Evolutionary conservation across 2,113 vertebrate genomes (phyloP), one percentile per base, ranked within the genome.

Genomic region (Zootoca vivipara): DNA sequence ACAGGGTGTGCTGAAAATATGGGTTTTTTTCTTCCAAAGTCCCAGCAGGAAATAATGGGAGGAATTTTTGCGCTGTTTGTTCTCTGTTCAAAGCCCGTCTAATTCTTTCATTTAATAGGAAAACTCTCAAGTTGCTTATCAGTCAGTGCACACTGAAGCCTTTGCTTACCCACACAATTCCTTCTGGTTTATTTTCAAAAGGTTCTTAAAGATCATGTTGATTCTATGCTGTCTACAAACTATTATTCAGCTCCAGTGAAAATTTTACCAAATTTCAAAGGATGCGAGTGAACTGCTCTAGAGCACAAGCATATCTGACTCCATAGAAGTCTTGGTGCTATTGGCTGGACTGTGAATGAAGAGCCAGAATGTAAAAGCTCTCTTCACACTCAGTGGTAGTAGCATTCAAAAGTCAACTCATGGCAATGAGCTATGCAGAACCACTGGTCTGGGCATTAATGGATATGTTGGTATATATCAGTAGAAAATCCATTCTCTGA

Each of bases 111-210:
- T 86, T 70, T 85, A 35, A n/a, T 65, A 35, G 20, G n/a, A 40
- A 82, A 67, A 52, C 58, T 82, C 15, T 12, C 46, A 65, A 75
- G 67, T 22, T 82, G 58, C 70, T 86, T 89, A 89, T 85, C 70
- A 56, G 52, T 64, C 58, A 74, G 52, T 82, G 33, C 69, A 89
- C 64, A 82, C 2, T 75, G 40, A 88, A 82, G 58, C 24, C 26
- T 72, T 75, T 74, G 56, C 69, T 69, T 67, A 18, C 40, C 78
- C 56, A 46, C 8, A 30, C 8, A 18, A 33, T 81, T 75, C 83
- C 22, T 83, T 65, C 83, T 56, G n/a, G 75, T 89, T 85, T 89
- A 64, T 72, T 42, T 74, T 73, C 30, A 81, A 85, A 74, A 52
- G 65, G 79, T 52, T 67, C 24, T 82, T 89, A 81, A 82, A 75